Evolutionary conservation across 2,888 invertebrate genomes (phyloP).

Genomic region (Seira ritae): DNA sequence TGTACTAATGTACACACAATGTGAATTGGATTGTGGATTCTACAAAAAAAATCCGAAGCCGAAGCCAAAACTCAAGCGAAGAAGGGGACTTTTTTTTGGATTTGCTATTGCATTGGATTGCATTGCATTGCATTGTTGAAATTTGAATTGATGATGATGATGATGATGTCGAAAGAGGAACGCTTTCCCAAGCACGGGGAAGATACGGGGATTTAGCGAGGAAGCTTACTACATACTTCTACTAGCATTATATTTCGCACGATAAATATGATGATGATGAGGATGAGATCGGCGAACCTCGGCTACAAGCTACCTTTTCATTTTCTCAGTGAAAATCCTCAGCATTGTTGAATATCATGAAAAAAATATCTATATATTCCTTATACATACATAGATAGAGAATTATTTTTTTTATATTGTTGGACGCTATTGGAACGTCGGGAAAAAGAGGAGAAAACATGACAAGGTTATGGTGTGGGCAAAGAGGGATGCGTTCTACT

Average conservation of each 20-base stretch:
- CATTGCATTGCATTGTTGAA: no score
- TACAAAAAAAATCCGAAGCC: no score
- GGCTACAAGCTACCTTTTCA: slow-evolving; percentile 48
- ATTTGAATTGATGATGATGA: background rate
- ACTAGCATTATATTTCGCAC: slow-evolving; percentile 10
- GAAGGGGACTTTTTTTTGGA: slow-evolving; percentile 4
- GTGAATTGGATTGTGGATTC: no score
- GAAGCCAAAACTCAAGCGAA: background rate
- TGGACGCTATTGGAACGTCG: background rate
- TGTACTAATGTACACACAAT: no score
- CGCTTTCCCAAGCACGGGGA: background rate
- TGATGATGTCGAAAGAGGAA: background rate
- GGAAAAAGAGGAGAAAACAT: slow-evolving; percentile 30
- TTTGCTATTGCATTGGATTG: no score
- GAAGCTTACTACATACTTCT: background rate
- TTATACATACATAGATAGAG: slow-evolving; percentile 23
- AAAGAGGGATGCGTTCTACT: slow-evolving; percentile 56
- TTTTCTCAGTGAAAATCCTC: no score
- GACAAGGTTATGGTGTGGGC: slow-evolving; percentile 56
- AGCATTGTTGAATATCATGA: no score
- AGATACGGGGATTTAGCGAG: background rate
- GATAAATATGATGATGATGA: no score
- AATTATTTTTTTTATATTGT: slow-evolving; percentile 20
- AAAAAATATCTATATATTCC: no score
- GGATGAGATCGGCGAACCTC: slow-evolving; percentile 57